Base-by-base conservation (phyloP, 1,140 invertebrate species). In the Bombus cullumanus region DNA sequence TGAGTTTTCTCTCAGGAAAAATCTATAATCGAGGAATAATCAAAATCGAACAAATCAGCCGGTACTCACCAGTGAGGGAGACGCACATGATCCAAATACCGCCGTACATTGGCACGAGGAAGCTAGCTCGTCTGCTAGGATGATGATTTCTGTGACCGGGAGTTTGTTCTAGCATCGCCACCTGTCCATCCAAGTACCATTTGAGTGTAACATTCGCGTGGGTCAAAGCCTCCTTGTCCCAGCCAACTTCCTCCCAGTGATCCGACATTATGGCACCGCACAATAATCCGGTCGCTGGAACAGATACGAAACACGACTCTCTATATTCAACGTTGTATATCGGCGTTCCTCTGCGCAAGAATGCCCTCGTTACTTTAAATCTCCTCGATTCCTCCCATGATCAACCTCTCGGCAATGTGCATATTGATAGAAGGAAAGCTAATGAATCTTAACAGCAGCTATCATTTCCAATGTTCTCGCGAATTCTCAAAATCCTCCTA, bases 31-130 rank as follows among this genome's bases (percentile, higher is more conserved):
- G 18, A 22, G 47, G 18, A 22, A 18, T 53, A 66, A 9, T 71
- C 1, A 41, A 72, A 31, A 41, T 13, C 1, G 6, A n/a, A 22
- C 0, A 22, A 39, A 47, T 83, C 47, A 22, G 6, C 9, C 2
- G 15, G 53, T 15, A 84, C 93, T 95, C 95, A 97, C 97, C 97
- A 92, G 96, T 96, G 41, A 98, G 94, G 77, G 97, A 97, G 72
- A 98, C 97, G 93, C 98, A 98, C 91, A 98, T 96, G 0, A 97
- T 98, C 98, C 98, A 98, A 88, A 98, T 98, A 2, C 98, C 98
- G 3, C 97, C 97, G 87, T 98, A 97, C 97, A 98, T 97, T 1
- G 98, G 97, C 1, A 98, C 97, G 22, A 98, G 94, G 92, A 98
- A 98, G 43, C 86, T 89, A 25, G 72, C 88, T 91, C 95, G 96